Base-by-base conservation (phyloP, 92 coral and sea anemone species). In the Umimayanthus chanpuru region DNA sequence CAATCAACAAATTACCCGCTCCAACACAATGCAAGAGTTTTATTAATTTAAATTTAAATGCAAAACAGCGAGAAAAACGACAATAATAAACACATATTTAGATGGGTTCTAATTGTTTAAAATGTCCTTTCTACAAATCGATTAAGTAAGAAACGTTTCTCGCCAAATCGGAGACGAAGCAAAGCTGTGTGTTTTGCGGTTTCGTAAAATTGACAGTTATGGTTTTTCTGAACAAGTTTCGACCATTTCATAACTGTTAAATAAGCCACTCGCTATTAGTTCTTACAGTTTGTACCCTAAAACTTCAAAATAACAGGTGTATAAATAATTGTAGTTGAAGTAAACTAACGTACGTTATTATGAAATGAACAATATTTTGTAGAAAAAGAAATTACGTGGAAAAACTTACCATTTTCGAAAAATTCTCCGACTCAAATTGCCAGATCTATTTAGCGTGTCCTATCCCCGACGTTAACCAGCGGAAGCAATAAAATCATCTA, bases 11-110 rank as follows among this genome's bases (percentile, higher is more conserved):
- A 82, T 73, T 85, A 91, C 95, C 95, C 83, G 95, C 84, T 55
- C 73, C 90, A 44, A 67, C 49, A 91, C 92, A 93, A 80, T 91
- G 86, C 71, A 85, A 86, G 81, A 1, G 90, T 83, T 83, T 76
- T 77, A 83, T 89, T 91, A 91, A 93, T 93, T 93, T 89, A 86
- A 75, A 93, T 93, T 93, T 91, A 93, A 93, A 93, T 93, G 95
- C 93, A 88, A 88, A 88, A 89, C 89, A 82, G 88, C 93, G 92
- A 53, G 87, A 76, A 85, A 61, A 89, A 56, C 73, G 94, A 89
- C 82, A 77, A 73, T 83, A 83, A 83, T 91, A 81, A 93, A 91
- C 89, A 79, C 86, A 88, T 91, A 88, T 91, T 93, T 91, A 91
- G 82, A 93, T 67, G 78, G 81, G 76, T 86, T 71, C 87, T 91